These are phyloP conservation scores for Anthophora plumipes DNA, from an alignment of 2,888 invertebrate genomes.

Conservation along the genomic window DNA sequence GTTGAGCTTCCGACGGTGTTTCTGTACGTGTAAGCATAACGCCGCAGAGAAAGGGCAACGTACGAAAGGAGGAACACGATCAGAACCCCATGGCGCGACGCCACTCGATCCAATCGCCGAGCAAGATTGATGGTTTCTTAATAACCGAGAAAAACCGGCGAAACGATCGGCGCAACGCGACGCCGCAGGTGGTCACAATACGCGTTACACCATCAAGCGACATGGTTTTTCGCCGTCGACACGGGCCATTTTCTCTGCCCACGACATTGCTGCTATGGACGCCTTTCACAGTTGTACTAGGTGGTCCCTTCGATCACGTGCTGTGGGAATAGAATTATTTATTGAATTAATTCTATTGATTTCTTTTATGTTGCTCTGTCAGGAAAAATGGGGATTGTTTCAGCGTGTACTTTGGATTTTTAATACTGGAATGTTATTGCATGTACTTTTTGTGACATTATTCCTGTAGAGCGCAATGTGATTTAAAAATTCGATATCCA, in stretches of 20 bases:
- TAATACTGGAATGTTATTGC: too few relatives aligned
- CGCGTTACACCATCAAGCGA: conserved; percentile 65
- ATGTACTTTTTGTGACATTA: too few relatives aligned
- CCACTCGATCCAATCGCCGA: conserved; percentile 73
- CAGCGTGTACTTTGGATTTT: too few relatives aligned
- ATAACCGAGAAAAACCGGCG: conserved; percentile 83
- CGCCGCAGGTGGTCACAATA: conserved; percentile 68
- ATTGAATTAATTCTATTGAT: too few relatives aligned
- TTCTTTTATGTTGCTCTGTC: too few relatives aligned
- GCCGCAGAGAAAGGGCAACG: conserved; percentile 50
- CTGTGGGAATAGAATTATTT: not conserved
- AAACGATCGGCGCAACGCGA: conserved; percentile 77
- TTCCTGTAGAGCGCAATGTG: too few relatives aligned
- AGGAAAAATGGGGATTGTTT: too few relatives aligned
- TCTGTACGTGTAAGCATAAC: conserved; percentile 52
- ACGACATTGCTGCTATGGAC: conserved; percentile 15
- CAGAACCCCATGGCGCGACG: conserved; percentile 73
- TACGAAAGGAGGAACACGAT: conserved; percentile 57
- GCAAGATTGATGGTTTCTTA: conserved; percentile 83
- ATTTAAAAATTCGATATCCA: too few relatives aligned
- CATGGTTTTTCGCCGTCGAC: conserved; percentile 73
- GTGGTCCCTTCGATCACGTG: not conserved
- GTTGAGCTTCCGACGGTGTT: conserved; percentile 59
- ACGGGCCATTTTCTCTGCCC: conserved; percentile 32
- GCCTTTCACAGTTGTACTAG: not conserved